phyloP scores from a whole-genome alignment of 2,888 invertebrate species.

The Hydropsyche betteni region DNA sequence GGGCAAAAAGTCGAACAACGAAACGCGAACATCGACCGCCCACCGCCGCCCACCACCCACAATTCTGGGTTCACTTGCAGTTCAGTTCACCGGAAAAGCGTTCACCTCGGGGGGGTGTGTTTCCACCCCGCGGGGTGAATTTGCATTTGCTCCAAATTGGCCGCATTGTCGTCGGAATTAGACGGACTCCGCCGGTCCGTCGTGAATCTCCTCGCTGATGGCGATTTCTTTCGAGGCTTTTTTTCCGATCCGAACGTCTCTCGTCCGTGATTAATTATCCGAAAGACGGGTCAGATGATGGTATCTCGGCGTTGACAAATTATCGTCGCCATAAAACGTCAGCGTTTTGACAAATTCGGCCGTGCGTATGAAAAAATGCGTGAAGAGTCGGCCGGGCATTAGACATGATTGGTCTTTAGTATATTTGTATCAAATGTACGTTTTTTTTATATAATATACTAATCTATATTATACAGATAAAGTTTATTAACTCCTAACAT shows the following conservation, averaged over 20 bases:
- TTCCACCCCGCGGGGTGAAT: background rate
- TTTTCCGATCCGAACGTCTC: constrained; percentile 4
- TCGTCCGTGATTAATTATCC: constrained; percentile 24
- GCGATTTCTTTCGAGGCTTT: background rate
- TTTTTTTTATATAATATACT: no score
- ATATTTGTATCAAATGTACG: no score
- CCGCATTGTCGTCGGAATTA: constrained; percentile 27
- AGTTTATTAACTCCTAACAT: no score
- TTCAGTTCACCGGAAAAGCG: background rate
- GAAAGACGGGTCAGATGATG: background rate
- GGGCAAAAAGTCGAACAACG: constrained; percentile 6
- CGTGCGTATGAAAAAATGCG: no score
- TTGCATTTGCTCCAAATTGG: constrained; percentile 37
- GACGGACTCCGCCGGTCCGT: background rate
- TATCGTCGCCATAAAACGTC: constrained; percentile 26
- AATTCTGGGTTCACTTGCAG: background rate
- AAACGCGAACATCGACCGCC: background rate
- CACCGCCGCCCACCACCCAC: background rate
- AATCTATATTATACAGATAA: no score
- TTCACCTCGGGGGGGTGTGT: background rate
- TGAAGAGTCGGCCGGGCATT: no score
- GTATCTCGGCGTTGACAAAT: constrained; percentile 21
- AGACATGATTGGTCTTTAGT: no score
- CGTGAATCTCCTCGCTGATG: background rate
- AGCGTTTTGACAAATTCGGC: no score